These are phyloP conservation scores for Nowickia ferox DNA, from an alignment of 2,888 invertebrate species.

Conservation along the genomic window DNA sequence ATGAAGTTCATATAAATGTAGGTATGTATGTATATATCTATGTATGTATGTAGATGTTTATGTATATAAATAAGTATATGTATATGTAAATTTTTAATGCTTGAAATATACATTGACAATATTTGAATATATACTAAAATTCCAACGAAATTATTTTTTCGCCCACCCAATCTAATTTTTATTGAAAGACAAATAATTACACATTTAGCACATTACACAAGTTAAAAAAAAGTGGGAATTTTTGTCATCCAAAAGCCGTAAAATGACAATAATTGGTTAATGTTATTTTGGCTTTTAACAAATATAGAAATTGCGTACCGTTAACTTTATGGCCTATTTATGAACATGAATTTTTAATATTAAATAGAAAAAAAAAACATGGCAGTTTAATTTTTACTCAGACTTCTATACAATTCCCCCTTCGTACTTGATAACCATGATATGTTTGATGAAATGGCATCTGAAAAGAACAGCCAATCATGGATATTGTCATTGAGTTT, in stretches of 20 bases:
- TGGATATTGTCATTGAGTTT: too few relatives aligned
- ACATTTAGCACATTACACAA: conserved; percentile 25
- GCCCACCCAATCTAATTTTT: conserved; percentile 37
- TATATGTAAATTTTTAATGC: neutral
- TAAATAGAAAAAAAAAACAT: neutral
- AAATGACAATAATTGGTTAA: conserved; percentile 18
- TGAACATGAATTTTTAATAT: neutral
- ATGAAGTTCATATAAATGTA: conserved; percentile 6
- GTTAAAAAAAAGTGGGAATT: conserved; percentile 17
- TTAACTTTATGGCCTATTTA: neutral
- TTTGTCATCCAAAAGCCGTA: neutral
- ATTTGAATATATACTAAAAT: neutral
- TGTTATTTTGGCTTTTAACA: neutral
- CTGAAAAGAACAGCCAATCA: too few relatives aligned
- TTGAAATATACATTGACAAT: conserved; percentile 1
- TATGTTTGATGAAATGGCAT: too few relatives aligned
- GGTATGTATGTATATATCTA: neutral
- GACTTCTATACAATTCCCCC: too few relatives aligned
- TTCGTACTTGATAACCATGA: too few relatives aligned
- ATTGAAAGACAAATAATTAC: neutral
- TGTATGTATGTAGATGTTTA: neutral
- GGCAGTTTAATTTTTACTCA: too few relatives aligned
- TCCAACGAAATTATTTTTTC: conserved; percentile 38
- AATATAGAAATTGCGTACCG: neutral
- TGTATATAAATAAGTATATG: too few relatives aligned